Conservation (phyloP, 2,888 invertebrate genomes). For the Temnothorax unifasciatus region DNA sequence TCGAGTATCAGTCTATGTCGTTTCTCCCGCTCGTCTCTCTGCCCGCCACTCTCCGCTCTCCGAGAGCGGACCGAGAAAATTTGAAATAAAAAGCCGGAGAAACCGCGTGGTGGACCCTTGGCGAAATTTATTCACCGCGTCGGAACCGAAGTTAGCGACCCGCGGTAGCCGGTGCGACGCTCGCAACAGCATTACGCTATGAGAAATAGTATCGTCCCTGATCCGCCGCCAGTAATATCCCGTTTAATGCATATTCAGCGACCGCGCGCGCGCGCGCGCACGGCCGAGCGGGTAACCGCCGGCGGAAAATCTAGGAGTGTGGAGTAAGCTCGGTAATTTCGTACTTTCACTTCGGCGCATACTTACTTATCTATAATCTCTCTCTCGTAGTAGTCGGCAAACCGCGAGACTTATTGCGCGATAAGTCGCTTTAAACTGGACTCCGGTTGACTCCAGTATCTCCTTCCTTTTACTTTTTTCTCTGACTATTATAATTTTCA, state of each 20-base stretch:
- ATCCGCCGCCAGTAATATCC: conserved; percentile 61
- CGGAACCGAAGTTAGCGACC: conserved; percentile 63
- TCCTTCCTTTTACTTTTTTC: neutral
- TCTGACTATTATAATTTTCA: neutral
- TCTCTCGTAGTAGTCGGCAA: neutral
- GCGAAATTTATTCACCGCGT: conserved; percentile 77
- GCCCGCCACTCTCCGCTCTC: conserved; percentile 7
- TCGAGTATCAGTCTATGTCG: conserved; percentile 73
- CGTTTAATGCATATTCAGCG: conserved; percentile 72
- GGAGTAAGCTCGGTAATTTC: conserved; percentile 47
- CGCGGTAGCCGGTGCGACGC: conserved; percentile 56
- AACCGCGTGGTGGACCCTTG: conserved; percentile 62
- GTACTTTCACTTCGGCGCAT: conserved; percentile 51
- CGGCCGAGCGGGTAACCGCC: conserved; percentile 22
- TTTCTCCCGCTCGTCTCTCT: conserved; percentile 11
- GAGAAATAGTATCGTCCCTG: conserved; percentile 65
- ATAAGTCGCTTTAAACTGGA: conserved; percentile 42
- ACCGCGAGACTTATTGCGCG: conserved; percentile 24
- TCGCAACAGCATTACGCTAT: conserved; percentile 52
- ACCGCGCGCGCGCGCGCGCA: neutral
- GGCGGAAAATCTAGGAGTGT: conserved; percentile 48
- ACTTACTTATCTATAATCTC: conserved; percentile 54
- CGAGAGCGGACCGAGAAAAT: conserved; percentile 71
- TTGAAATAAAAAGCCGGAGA: conserved; percentile 72
- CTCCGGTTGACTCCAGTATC: neutral